These are phyloP conservation scores for Sphaerophoria rueppellii DNA, from an alignment of 2,888 invertebrate species.

Conservation along the genomic window DNA sequence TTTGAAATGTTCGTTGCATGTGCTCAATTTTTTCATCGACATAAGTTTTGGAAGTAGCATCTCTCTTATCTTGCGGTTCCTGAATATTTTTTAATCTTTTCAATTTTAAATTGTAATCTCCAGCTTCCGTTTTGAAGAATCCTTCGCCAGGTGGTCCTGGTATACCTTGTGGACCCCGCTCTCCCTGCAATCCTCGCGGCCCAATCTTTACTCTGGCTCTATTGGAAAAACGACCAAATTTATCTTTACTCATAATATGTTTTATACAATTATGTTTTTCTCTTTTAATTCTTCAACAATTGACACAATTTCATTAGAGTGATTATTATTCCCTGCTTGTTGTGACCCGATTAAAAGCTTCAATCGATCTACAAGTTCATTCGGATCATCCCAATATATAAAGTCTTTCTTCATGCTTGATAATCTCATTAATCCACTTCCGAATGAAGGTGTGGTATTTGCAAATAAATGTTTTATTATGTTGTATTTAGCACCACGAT, in stretches of 20 bases:
- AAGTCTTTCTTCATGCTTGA: constrained; percentile 5
- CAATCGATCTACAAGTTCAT: constrained; percentile 77
- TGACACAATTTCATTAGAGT: constrained; percentile 53
- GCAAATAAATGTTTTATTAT: constrained; percentile 24
- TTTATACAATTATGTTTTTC: not conserved
- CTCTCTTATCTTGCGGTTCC: not conserved
- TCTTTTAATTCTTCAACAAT: constrained; percentile 31
- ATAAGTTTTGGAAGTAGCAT: not conserved
- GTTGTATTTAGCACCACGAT: constrained; percentile 33
- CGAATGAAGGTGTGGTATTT: not conserved
- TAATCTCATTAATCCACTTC: constrained; percentile 24
- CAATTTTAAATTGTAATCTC: not conserved
- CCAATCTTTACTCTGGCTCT: not conserved
- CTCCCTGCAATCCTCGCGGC: not conserved
- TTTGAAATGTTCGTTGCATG: not conserved
- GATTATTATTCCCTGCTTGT: constrained; percentile 20
- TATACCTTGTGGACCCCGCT: not conserved
- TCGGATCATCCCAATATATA: constrained; percentile 70
- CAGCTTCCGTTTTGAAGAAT: not conserved
- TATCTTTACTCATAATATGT: constrained; percentile 25
- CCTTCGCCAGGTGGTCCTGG: not conserved
- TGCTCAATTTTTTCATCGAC: not conserved
- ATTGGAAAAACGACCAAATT: constrained; percentile 35
- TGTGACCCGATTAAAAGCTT: constrained; percentile 64
- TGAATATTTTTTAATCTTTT: not conserved